Conservation (phyloP, 2,113 vertebrate genomes). For the Pygoscelis adeliae region DNA sequence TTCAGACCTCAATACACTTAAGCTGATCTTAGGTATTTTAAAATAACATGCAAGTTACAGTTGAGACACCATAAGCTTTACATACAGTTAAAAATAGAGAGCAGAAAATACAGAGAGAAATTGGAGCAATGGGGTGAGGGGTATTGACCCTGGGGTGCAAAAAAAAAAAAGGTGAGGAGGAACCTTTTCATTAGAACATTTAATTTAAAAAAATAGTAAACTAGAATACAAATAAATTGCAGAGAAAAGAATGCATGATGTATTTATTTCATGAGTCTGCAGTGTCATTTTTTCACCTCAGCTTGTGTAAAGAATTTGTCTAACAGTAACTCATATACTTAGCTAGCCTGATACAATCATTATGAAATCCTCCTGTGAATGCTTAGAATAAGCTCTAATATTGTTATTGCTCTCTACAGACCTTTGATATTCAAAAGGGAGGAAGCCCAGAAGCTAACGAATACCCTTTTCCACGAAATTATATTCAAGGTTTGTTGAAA, state of each 20-base stretch:
- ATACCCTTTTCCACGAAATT: not conserved
- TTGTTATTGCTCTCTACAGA: not conserved
- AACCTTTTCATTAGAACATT: not conserved
- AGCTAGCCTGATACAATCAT: not conserved
- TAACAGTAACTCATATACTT: not conserved
- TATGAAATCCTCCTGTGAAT: not conserved
- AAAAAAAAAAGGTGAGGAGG: not conserved
- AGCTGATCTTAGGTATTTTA: not conserved
- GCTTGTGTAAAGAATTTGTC: not conserved
- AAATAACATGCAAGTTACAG: not conserved
- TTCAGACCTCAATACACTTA: not conserved
- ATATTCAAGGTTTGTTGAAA: not conserved
- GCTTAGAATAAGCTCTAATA: not conserved
- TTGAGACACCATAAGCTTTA: not conserved
- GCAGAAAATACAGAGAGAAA: not conserved
- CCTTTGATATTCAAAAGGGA: not conserved
- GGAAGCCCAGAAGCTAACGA: not conserved
- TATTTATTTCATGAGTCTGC: not conserved
- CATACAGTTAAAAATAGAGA: not conserved
- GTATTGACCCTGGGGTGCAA: rapidly evolving
- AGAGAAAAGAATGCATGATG: not conserved
- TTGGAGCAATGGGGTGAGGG: not conserved
- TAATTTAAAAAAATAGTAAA: not conserved
- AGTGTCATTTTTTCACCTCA: not conserved
- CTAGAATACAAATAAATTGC: not conserved